Evolutionary conservation across 2,113 vertebrate species (phyloP), one percentile per base, ranked within the genome.

Genomic region (Willisornis vidua): DNA sequence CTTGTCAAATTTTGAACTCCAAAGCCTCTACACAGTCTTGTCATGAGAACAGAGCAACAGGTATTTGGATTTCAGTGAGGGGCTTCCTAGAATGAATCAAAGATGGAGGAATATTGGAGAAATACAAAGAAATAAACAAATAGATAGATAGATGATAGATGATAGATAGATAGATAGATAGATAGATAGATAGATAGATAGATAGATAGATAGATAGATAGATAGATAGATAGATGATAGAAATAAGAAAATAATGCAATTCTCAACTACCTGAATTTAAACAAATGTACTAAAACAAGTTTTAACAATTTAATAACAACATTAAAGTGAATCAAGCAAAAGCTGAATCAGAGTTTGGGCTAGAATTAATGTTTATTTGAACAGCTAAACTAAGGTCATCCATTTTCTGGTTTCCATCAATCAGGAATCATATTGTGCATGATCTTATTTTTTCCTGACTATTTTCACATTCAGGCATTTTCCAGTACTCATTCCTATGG

Each of bases 291-390:
- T 49, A 28, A 49, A 16, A 1, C 3, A 54, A 49, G 3, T 70
- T 65, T 65, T 75, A 61, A 16, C 10, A 66, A 35, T 61, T 41
- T 48, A 67, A 19, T 51, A 77, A 41, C 10, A 55, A 29, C 55
- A 52, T 52, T 82, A 39, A 22, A 48, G 13, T 39, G 6, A 85
- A 54, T 26, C 45, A 37, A 52, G 66, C 17, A 58, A 77, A 71
- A 85, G 2, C 2, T 68, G 28, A 24, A 51, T 51, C 19, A 31
- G 11, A 52, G 5, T 46, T 0, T 0, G 41, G 4, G 10, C 8
- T 39, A 26, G 6, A 35, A 79, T 66, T 52, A 29, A 26, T 26
- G 6, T 35, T 41, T 49, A 33, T 68, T 58, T 75, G 18, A 3
- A 49, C 14, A 74, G 19, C 5, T 80, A 39, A 86, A 80, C 2